Base-by-base conservation (phyloP, 2,797 vertebrate genomes). In the Pangasius larnaudii region DNA sequence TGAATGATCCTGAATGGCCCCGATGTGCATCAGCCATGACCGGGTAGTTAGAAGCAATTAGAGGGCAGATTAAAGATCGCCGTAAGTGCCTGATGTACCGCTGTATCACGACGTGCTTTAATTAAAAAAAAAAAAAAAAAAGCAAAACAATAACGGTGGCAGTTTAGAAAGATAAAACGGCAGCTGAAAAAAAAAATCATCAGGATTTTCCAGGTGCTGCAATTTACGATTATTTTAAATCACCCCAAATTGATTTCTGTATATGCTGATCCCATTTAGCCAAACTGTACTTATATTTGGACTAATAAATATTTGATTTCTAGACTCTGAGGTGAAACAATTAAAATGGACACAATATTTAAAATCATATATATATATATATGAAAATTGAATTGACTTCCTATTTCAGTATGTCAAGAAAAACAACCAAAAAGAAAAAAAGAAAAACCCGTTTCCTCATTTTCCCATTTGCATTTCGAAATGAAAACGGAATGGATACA, bases 391-490 rank as follows among this genome's bases (percentile, higher is more conserved):
- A 67, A 71, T 4, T 7, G 16, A 24, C 14, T 75, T n/a, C 5
- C 11, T 2, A 2, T 51, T 51, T 14, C 69, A 22, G 42, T 11
- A 5, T 27, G 42, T 75, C 39, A 9, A 39, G 6, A 16, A 71
- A 39, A 22, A 39, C 36, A 24, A 53, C 49, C 49, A 49, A 56
- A 56, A 56, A 18, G 1, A 24, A 42, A 6, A 6, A 71, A 72
- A 24, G 11, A 24, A 24, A n/a, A 14, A 6, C 46, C 46, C 2
- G 9, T 56, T 78, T 78, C 75, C 75, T 78, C 75, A 78, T 53
- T 51, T 77, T 33, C 0, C 18, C n/a, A 78, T 78, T 78, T 78
- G 75, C 51, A 78, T 78, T 78, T 78, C n/a, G 8, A 56, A 33
- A 78, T 56, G 51, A 78, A 78, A 75, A 46, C 6, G 42, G 42